Conservation (phyloP, 2,113 vertebrate genomes). For the Andinoacara biseriatus region DNA sequence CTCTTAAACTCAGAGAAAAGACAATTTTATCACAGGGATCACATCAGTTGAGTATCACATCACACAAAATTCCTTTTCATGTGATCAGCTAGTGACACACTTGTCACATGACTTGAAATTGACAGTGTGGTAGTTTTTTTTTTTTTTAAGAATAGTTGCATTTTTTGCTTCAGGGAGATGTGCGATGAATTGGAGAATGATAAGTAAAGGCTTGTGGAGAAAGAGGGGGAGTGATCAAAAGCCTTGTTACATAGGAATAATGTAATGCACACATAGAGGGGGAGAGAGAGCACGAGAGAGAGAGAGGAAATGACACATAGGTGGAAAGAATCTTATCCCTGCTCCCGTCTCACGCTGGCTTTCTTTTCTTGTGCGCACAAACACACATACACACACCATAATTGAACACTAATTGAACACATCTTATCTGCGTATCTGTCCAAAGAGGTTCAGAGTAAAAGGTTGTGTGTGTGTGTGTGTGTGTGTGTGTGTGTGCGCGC, state of each 20-base stretch:
- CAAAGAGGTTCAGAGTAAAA: conserved; percentile 54
- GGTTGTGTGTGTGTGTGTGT: too few relatives aligned
- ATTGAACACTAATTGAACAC: conserved; percentile 63
- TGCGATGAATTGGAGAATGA: conserved; percentile 16
- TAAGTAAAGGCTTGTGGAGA: background rate
- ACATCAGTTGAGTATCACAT: background rate
- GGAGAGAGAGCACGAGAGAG: conserved; percentile 15
- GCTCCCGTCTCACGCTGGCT: conserved; percentile 43
- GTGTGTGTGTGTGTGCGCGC: background rate
- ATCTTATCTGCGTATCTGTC: conserved; percentile 53
- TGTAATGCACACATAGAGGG: conserved; percentile 23
- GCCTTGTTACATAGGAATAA: conserved; percentile 33
- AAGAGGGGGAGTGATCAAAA: conserved; percentile 16
- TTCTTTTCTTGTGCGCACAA: conserved; percentile 18
- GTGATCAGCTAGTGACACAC: conserved; percentile 24
- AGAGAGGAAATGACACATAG: conserved; percentile 67
- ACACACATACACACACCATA: conserved; percentile 11
- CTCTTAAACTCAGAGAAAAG: conserved; percentile 10
- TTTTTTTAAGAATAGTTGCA: conserved; percentile 19
- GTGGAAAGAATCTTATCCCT: conserved; percentile 70
- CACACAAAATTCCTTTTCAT: conserved; percentile 14
- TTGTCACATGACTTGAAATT: conserved; percentile 3
- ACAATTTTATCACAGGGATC: background rate
- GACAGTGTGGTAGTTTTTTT: background rate
- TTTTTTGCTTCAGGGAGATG: conserved; percentile 21